phyloP scores from a whole-genome alignment of 2,797 vertebrate genomes.

The Varecia variegata region DNA sequence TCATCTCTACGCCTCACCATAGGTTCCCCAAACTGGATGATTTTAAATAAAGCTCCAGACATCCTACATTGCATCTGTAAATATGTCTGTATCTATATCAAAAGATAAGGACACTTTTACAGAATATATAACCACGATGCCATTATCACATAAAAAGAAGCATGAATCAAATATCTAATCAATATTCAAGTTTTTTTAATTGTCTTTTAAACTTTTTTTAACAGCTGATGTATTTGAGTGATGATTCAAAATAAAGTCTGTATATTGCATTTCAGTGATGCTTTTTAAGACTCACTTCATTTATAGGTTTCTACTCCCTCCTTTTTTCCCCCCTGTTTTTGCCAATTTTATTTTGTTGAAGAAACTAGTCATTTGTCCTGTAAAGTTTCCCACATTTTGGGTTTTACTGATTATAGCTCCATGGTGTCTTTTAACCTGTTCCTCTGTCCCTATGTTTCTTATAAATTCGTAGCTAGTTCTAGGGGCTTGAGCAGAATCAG shows the following conservation, averaged over 20 bases:
- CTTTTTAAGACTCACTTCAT: not conserved
- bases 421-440: not conserved
- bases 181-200: not conserved
- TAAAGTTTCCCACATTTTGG: not conserved
- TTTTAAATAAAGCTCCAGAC: not conserved
- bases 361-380: not conserved
- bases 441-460: not conserved
- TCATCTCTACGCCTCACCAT: not conserved
- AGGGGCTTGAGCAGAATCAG: not conserved
- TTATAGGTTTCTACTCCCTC: not conserved
- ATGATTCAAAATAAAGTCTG: not conserved
- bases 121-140: not conserved
- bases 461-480: not conserved
- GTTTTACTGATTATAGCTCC: not conserved
- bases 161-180: not conserved
- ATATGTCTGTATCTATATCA: not conserved
- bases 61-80: not conserved
- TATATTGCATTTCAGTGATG: not conserved
- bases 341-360: not conserved
- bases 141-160: not conserved
- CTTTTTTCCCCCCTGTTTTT: not conserved
- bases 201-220: not conserved
- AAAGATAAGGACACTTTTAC: not conserved
- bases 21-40: not conserved
- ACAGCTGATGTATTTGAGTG: not conserved